Conservation (phyloP, 2,888 invertebrate genomes). For the Pristionchus fissidentatus region DNA sequence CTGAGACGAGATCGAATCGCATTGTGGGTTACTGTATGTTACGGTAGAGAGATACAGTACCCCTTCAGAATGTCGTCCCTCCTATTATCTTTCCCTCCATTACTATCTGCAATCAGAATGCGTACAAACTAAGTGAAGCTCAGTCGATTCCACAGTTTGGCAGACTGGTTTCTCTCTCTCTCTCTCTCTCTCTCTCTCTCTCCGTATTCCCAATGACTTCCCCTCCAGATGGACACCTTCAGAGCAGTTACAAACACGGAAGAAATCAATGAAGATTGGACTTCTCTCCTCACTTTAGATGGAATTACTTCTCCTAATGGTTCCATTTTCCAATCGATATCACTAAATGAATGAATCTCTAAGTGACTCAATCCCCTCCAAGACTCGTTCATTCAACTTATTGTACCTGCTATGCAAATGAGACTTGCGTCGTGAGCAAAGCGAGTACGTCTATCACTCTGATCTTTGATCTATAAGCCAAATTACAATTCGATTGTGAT, state of each 20-base stretch:
- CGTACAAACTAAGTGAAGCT: conserved; percentile 32
- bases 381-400: conserved; percentile 40
- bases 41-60: not conserved
- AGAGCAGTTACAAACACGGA: conserved; percentile 20
- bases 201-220: not conserved
- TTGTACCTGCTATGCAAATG: conserved; percentile 12
- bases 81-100: conserved; percentile 31
- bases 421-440: conserved; percentile 5
- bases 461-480: not conserved
- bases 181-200: not conserved
- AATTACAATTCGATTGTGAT: too few species aligned
- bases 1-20: conserved; percentile 29
- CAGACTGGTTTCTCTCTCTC: not conserved
- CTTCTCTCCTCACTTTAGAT: not conserved
- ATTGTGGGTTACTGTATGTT: not conserved
- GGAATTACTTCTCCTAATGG: not conserved
- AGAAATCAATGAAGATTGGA: conserved; percentile 15
- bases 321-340: not conserved
- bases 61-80: conserved; percentile 21
- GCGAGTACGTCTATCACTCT: not conserved
- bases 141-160: conserved; percentile 32
- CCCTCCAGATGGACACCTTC: conserved; percentile 10
- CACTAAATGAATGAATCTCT: not conserved
- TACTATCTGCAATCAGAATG: conserved; percentile 31
- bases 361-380: not conserved